phyloP scores from a whole-genome alignment of 37 sponge, comb jelly and placozoan genomes.

The Tethya wilhelma region DNA sequence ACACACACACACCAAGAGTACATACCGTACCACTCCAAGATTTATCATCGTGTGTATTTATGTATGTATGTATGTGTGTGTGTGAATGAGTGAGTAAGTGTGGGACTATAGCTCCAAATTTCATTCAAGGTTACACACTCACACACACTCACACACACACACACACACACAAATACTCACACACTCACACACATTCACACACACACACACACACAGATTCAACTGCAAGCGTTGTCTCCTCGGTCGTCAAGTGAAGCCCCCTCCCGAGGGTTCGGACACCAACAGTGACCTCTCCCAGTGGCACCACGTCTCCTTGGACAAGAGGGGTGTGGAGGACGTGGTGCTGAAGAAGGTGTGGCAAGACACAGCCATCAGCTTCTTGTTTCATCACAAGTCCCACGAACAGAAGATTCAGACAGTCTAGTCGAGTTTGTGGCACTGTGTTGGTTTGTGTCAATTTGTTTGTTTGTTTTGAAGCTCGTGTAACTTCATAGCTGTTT shows the following conservation, averaged over 20 bases:
- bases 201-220: conserved; percentile 61
- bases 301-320: conserved; percentile 79
- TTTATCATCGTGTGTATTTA: too few species aligned
- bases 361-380: conserved; percentile 68
- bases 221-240: conserved; percentile 85
- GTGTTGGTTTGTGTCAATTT: too few species aligned
- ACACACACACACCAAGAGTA: too few species aligned
- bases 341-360: conserved; percentile 78
- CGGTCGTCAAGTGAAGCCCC: conserved; percentile 73
- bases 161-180: conserved; percentile 12
- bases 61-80: too few species aligned
- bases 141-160: neutral
- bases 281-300: conserved; percentile 86
- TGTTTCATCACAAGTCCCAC: conserved; percentile 88
- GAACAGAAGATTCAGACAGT: conserved; percentile 71
- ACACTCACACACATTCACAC: conserved; percentile 14
- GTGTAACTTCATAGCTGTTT: neutral
- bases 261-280: conserved; percentile 75
- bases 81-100: too few species aligned
- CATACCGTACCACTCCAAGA: too few species aligned
- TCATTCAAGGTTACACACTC: too few species aligned
- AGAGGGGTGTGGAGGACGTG: conserved; percentile 69
- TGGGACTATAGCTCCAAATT: too few species aligned
- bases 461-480: too few species aligned
- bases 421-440: conserved; percentile 13